Conservation (phyloP, 2,888 invertebrate genomes). For the Drosophila picticornis region DNA sequence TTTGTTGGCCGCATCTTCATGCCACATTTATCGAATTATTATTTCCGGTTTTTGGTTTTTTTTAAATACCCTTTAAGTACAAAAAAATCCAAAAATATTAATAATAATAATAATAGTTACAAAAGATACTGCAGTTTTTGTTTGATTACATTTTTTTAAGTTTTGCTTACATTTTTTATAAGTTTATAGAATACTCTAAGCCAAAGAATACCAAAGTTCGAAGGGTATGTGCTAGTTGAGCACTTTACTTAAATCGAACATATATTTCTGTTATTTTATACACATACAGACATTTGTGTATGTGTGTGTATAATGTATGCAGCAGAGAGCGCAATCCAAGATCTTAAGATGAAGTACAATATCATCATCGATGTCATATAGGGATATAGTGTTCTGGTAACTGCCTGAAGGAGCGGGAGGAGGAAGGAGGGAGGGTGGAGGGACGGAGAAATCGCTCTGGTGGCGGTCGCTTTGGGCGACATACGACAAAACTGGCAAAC, state of each 20-base stretch:
- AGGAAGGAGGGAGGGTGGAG: not conserved
- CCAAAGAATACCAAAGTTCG: not conserved
- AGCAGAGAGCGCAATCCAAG: constrained; percentile 17
- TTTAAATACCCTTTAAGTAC: constrained; percentile 13
- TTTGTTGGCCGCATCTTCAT: constrained; percentile 59
- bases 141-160: not conserved
- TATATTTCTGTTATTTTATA: constrained; percentile 18
- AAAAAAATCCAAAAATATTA: not conserved
- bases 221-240: constrained; percentile 11
- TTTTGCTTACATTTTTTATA: not conserved
- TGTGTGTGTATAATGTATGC: constrained; percentile 21
- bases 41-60: constrained; percentile 73
- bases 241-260: not conserved
- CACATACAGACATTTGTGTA: constrained; percentile 26
- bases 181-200: not conserved
- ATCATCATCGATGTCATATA: constrained; percentile 24
- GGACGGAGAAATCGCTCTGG: constrained; percentile 31
- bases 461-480: constrained; percentile 73
- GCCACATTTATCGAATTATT: constrained; percentile 81
- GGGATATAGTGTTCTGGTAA: constrained; percentile 1
- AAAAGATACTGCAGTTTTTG: not conserved
- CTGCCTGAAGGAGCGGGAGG: not conserved
- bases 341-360: constrained; percentile 28
- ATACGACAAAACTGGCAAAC: constrained; percentile 71
- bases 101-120: not conserved